Base-by-base conservation (phyloP, 2,888 invertebrate species). In the Patella ulyssiponensis region DNA sequence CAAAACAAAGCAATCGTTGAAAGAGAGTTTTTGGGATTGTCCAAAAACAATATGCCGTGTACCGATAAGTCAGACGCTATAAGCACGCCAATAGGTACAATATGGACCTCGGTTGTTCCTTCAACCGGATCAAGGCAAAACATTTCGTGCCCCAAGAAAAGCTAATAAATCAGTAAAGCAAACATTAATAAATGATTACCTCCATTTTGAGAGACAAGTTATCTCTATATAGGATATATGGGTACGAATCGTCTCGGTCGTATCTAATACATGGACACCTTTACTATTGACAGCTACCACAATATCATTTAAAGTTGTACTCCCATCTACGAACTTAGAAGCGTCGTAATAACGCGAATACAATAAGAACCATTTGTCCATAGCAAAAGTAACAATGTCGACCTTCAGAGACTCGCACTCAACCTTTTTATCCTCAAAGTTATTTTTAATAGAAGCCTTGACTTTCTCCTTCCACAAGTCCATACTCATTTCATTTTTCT, bases 321-420 rank as follows among this genome's bases (percentile, higher is more conserved):
- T 80, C 0, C 85, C 84, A 12, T 83, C 82, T 4, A 80, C 79
- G 11, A 87, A 80, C 77, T 86, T 86, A 7, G 78, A 77, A 7
- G 82, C 84, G 74, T 89, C 88, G 73, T 88, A 88, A 80, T 86
- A 88, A 44, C 89, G 80, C 12, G 88, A 88, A 81, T 88, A 89
- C 74, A 86, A 71, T 52, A 82, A 80, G 74, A 82, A 82, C 86
- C 88, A 88, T 72, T 86, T 86, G 74, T 88, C 84, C 80, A 82
- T 86, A 12, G 88, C 88, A 78, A 86, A 88, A 14, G 80, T 85
- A 53, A 87, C 87, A 71, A 88, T 85, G 73, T 87, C 86, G 14
- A 81, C 78, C 77, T 88, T 87, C 53, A 78, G 51, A 15, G 74
- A n/a, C 17, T 88, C 73, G 1, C 84, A 83, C 15, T 80, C 73